Base-by-base conservation (phyloP, 2,888 invertebrate genomes). In the Scaptomyza caliginosa region DNA sequence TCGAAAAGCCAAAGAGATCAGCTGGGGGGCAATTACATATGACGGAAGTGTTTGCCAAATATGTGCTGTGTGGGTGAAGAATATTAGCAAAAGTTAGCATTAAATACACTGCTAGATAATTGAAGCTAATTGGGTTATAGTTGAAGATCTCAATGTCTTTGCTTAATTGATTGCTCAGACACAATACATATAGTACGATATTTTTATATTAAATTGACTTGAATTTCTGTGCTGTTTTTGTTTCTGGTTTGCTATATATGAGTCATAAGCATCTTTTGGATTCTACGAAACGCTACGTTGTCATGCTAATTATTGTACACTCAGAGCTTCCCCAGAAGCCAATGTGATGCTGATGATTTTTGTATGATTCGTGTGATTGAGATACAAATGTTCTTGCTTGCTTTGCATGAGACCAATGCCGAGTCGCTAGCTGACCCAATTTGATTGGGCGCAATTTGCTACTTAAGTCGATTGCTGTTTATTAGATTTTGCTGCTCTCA, bases 81-180 rank as follows among this genome's bases (percentile, higher is more conserved):
- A 34, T 34, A 16, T n/a, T 21, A 21, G 24, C 16, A 32, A 40
- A 32, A 3, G 17, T 30, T 23, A 6, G 21, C 39, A n/a, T 54
- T 28, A 23, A 21, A 56, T 46, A 52, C 6, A 30, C 6, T 49
- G 55, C 32, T 28, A 60, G 74, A 57, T 67, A 84, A 81, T 81
- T 81, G 76, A 84, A 81, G 85, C 76, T 76, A 84, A 81, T 81
- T 81, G 82, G 82, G 79, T 78, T 81, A 62, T 66, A 81, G 62
- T 76, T 67, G 74, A 63, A 62, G 71, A 67, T 60, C 77, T 74
- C 48, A 50, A 56, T 19, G 68, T 42, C 55, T 40, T 46, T 48
- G 32, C 43, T 74, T 63, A 80, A 80, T 80, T 70, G 73, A 77
- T 67, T 59, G 52, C 39, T 32, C 57, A 36, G 19, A 36, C 46